Conservation (phyloP, 2,888 invertebrate species). For the Lycaena phlaeas region DNA sequence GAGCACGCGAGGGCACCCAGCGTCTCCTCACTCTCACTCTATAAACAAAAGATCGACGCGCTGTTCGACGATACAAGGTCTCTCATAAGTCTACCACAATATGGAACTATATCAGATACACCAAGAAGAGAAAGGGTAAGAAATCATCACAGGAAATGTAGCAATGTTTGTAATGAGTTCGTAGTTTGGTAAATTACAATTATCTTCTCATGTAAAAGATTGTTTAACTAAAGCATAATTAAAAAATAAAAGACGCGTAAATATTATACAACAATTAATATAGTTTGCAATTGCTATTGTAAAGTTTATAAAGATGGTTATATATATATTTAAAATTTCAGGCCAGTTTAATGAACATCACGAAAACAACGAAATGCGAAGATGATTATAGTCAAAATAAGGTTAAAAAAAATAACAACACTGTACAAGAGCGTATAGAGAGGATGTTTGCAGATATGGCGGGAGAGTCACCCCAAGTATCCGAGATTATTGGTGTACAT, state of each 20-base stretch:
- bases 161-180: too few relatives aligned
- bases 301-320: too few relatives aligned
- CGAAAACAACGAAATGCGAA: slow-evolving; percentile 48
- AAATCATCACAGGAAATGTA: too few relatives aligned
- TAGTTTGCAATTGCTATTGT: too few relatives aligned
- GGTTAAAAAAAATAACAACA: slow-evolving; percentile 68
- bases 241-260: too few relatives aligned
- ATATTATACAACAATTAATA: too few relatives aligned
- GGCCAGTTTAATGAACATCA: slow-evolving; percentile 46
- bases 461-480: slow-evolving; percentile 62
- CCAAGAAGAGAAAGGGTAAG: slow-evolving; percentile 47
- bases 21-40: slow-evolving; percentile 75
- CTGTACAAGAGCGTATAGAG: slow-evolving; percentile 89
- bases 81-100: slow-evolving; percentile 59
- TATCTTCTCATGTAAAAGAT: too few relatives aligned
- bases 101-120: slow-evolving; percentile 32
- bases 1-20: slow-evolving; percentile 53
- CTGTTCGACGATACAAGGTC: slow-evolving; percentile 85
- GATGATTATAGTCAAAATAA: slow-evolving; percentile 58
- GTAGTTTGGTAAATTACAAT: too few relatives aligned
- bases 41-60: slow-evolving; percentile 89
- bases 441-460: slow-evolving; percentile 86
- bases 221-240: too few relatives aligned
- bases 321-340: slow-evolving; percentile 26
- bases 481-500: slow-evolving; percentile 70